Base-by-base conservation (phyloP, 1,140 invertebrate species). In the Chrysomallon squamiferum region DNA sequence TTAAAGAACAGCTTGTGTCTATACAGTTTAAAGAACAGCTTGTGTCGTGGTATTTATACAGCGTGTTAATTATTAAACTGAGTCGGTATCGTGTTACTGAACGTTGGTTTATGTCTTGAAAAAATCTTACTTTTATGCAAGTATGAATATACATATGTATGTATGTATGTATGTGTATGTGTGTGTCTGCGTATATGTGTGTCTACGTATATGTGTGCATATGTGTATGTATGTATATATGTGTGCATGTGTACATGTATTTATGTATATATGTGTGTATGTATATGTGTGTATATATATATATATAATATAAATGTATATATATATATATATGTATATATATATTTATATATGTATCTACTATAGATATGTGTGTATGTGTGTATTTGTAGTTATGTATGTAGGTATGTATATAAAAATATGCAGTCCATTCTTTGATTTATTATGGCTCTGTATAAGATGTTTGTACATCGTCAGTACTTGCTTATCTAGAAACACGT, bases 271-370 rank as follows among this genome's bases (percentile, higher is more conserved):
- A 43, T 43, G 41, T 43, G n/a, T 43, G n/a, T 43, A n/a, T 43
- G n/a, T 43, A 43, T 43, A 63, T 54, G 32, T 50, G 50, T 30
- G 30, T 50, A 62, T 50, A 50, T 50, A 62, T 62, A 41, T 50
- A 62, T 62, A 50, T 62, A 62, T 62, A 50, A 62, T 59, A 38
- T 43, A 50, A 11, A 33, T 25, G 20, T 25, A 20, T 25, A 62
- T 47, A 29, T 60, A 41, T 60, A 41, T 60, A 60, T 60, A 60
- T 60, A 41, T 60, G 27, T 41, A 41, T 58, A 58, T 58, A 60
- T 60, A 20, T 50, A 50, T 50, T 0, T 62, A 43, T 50, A 30
- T 50, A 47, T 61, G 5, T 41, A 52, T 63, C 4, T 52, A 29
- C n/a, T 15, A 50, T 50, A 9, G 11, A 43, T 50, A n/a, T 50